These are phyloP conservation scores for Malurus elegans DNA, from an alignment of 2,113 vertebrate genomes.

Conservation along the genomic window DNA sequence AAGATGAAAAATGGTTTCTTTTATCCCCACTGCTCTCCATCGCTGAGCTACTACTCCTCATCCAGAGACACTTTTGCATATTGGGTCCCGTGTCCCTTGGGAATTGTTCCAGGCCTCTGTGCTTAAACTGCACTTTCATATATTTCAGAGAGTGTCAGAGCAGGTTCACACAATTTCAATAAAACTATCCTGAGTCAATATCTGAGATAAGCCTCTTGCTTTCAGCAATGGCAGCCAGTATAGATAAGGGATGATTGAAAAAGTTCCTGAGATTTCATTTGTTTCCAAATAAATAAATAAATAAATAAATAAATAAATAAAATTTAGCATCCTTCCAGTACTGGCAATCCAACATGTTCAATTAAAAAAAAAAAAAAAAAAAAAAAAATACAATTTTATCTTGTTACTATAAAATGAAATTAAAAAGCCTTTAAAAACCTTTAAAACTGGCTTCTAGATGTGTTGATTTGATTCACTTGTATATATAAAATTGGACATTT, in stretches of 20 bases:
- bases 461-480: background rate
- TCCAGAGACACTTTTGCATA: constrained; percentile 3
- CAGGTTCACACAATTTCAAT: background rate
- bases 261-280: background rate
- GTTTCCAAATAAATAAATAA: background rate
- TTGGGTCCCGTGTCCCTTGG: rapidly evolving
- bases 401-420: constrained; percentile 6
- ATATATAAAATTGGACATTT: background rate
- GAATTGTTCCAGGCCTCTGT: background rate
- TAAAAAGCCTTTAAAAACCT: background rate
- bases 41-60: background rate
- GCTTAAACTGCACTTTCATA: background rate
- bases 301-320: background rate
- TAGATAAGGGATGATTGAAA: constrained; percentile 10
- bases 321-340: background rate
- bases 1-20: background rate
- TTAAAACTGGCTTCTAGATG: background rate
- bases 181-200: background rate
- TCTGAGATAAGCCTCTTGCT: background rate
- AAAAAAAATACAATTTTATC: background rate
- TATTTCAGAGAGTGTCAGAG: background rate
- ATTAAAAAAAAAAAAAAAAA: background rate
- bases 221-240: background rate
- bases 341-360: background rate
- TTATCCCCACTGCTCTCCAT: background rate